Percentiles rank a stretch among this genome's conserved stretches.
Evolutionary conservation across 2,888 invertebrate genomes (phyloP).

Genomic region (Atrina japonica): DNA sequence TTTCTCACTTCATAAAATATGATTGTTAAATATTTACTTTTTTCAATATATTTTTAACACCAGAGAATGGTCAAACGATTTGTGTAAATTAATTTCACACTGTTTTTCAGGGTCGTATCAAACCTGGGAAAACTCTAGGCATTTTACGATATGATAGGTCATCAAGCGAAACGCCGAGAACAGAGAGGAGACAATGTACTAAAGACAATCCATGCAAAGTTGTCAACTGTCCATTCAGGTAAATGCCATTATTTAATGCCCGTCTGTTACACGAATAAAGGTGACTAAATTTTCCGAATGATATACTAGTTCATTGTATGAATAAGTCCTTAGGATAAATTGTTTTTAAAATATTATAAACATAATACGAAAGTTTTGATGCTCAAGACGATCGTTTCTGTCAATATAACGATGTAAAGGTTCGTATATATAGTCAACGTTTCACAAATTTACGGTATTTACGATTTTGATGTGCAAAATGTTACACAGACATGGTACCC

Average conservation of each 20-base stretch:
- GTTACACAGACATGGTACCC: too few species aligned
- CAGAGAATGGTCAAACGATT: background rate
- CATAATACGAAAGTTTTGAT: too few species aligned
- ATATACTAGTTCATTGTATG: too few species aligned
- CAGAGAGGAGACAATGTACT: conserved; percentile 24
- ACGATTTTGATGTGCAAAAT: background rate
- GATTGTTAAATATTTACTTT: background rate
- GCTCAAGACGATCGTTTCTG: too few species aligned
- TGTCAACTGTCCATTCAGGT: conserved; percentile 44
- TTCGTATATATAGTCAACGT: too few species aligned
- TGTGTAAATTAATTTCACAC: background rate
- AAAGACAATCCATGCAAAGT: conserved; percentile 29
- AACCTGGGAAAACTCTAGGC: conserved; percentile 11
- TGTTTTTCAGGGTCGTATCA: background rate
- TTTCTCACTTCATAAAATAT: background rate
- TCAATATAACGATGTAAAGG: too few species aligned
- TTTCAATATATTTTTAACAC: background rate
- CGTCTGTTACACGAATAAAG: background rate
- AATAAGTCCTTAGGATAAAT: too few species aligned
- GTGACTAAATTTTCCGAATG: too few species aligned
- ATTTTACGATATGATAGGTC: conserved; percentile 40
- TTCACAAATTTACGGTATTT: too few species aligned
- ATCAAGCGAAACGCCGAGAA: conserved; percentile 16
- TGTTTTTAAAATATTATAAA: too few species aligned
- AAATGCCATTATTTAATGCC: background rate